phyloP scores from a whole-genome alignment of 2,113 vertebrate species.

The Leptobrachium leishanense region DNA sequence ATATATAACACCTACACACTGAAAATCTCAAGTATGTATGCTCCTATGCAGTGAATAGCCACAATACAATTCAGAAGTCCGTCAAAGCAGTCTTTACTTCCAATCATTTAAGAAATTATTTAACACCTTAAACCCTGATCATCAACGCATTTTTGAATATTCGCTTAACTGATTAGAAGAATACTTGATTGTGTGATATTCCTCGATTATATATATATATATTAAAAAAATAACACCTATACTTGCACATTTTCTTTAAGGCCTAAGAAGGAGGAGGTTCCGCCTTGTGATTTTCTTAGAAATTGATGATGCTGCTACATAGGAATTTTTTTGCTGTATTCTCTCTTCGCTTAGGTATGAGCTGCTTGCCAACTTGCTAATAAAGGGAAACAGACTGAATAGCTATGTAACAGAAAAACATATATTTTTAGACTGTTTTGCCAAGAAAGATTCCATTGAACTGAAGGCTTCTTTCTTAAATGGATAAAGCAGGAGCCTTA shows the following conservation, averaged over 20 bases:
- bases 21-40: too few species aligned
- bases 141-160: too few species aligned
- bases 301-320: conserved; percentile 16
- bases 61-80: too few species aligned
- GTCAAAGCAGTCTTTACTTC: too few species aligned
- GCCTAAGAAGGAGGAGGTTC: conserved; percentile 9
- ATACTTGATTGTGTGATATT: too few species aligned
- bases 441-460: not conserved
- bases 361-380: conserved; percentile 1
- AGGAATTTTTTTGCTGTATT: conserved; percentile 13
- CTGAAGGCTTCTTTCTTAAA: not conserved
- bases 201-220: too few species aligned
- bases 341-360: conserved; percentile 19
- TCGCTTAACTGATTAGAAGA: too few species aligned
- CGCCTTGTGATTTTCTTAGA: not conserved
- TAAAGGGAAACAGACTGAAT: conserved; percentile 4
- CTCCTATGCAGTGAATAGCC: too few species aligned
- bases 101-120: too few species aligned
- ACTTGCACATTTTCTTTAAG: not conserved
- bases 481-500: not conserved
- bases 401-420: conserved; percentile 1
- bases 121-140: too few species aligned
- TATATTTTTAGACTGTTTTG: not conserved
- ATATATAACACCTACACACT: too few species aligned
- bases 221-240: too few species aligned